Conservation (phyloP, 2,797 vertebrate species). For the Clarias fuscus region DNA sequence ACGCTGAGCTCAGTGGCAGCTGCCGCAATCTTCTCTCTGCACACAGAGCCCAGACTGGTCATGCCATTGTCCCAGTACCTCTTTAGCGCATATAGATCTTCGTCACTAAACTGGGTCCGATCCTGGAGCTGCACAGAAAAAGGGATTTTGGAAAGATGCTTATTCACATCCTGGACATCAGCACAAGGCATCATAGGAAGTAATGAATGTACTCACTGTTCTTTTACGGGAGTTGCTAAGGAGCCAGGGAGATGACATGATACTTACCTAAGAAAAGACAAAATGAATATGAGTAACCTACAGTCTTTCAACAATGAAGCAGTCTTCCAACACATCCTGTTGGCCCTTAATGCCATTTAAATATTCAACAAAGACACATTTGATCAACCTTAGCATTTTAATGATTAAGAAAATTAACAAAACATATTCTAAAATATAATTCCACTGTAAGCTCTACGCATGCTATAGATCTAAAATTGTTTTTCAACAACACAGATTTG, state of each 20-base stretch:
- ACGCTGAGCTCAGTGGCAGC: constrained; percentile 91
- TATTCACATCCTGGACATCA: neutral
- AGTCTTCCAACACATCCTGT: neutral
- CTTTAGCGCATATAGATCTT: constrained; percentile 90
- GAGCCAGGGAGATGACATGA: constrained; percentile 91
- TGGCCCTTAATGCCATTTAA: neutral
- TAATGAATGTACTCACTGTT: constrained; percentile 85
- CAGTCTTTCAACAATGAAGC: neutral
- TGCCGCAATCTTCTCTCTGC: constrained; percentile 95
- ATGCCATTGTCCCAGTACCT: constrained; percentile 98
- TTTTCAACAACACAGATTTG: neutral
- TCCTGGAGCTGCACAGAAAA: constrained; percentile 87
- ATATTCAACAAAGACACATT: neutral
- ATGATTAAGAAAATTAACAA: neutral
- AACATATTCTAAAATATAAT: neutral
- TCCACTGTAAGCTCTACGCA: neutral
- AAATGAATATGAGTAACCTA: constrained; percentile 22
- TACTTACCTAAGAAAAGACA: constrained; percentile 80
- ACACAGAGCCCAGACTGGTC: constrained; percentile 97
- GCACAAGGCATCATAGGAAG: neutral
- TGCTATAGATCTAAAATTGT: neutral
- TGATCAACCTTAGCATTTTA: neutral
- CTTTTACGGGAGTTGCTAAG: constrained; percentile 95
- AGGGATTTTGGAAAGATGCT: constrained; percentile 30
- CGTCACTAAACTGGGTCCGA: constrained; percentile 95